Base-by-base conservation (phyloP, 2,113 vertebrate species). In the Petroica traversi region DNA sequence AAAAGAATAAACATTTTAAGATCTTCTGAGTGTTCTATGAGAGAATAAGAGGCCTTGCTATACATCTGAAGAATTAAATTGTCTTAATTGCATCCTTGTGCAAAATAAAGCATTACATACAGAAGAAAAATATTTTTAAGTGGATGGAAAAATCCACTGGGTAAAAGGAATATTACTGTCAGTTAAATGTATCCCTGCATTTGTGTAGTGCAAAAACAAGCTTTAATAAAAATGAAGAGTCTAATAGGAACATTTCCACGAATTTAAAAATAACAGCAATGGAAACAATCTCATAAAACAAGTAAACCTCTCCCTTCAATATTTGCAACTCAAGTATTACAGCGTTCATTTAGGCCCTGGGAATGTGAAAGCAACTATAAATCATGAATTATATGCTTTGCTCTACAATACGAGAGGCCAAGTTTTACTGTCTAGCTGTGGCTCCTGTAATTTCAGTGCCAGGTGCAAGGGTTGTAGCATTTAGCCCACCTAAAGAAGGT, bases 41-140 rank as follows among this genome's bases (percentile, higher is more conserved):
- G 51, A 83, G 57, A 95, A 64, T n/a, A 66, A 78, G 68, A 95
- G 67, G 84, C 41, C 26, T 77, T 84, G 69, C 79, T 86, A 69
- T 83, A 77, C 73, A 84, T 91, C 40, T 80, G 62, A 95, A 84
- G 72, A 94, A 89, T 36, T 89, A 67, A 91, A 92, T 85, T 68
- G 62, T 76, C 80, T 94, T 96, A 97, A 95, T 95, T 92, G 78
- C 78, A 96, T 95, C 95, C 88, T 95, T 76, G 90, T 93, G 90
- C 64, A 95, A 93, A 96, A 94, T 76, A 85, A 89, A 93, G 79
- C 81, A 88, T 95, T 91, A 91, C 81, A 81, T n/a, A 79, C 28
- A 72, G 54, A 92, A 91, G 61, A 95, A 82, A 93, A 93, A 72
- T 75, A 91, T 85, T 92, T 96, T 87, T 68, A 93, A 95, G 57